Evolutionary conservation across 1,140 invertebrate species (phyloP), one percentile per base, ranked within the genome.

Genomic region (Macrocentrus cingulum): DNA sequence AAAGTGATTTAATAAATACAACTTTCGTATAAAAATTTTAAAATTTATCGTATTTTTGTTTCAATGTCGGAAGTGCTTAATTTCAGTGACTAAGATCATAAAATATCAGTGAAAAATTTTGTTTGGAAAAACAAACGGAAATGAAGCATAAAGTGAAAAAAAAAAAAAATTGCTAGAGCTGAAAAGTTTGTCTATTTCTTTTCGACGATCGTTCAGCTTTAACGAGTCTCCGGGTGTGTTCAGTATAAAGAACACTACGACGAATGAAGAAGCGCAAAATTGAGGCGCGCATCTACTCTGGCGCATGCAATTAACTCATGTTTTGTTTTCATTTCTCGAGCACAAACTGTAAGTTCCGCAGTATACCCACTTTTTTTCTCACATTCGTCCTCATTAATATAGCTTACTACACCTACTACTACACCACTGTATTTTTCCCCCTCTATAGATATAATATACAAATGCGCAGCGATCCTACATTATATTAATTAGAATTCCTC

Each of bases 271-370:
- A 39, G 36, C 13, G 36, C 36, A 15, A 39, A 39, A 39, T 15
- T 39, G 7, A 15, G 13, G 11, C 36, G 36, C 36, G 36, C 36
- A 39, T 39, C 36, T 4, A 11, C 7, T 15, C 15, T 11, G 36
- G 36, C 8, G 36, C 36, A 39, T 39, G 36, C 36, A 39, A 39
- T 39, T 39, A 39, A 39, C 36, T 39, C 36, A 39, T n/a, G 36
- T 39, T 39, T 39, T 39, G 36, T 8, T 15, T 39, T 39, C 13
- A 13, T 13, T 39, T 13, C 7, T 39, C 8, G 36, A 11, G 13
- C 7, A 39, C 8, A 39, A 39, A 39, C 8, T 4, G 3, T 5
- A 39, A 39, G 13, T 4, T 39, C 36, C 36, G 13, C 36, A 39
- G 8, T n/a, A 3, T n/a, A 11, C 8, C 13, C 36, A 13, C 8